phyloP scores from a whole-genome alignment of 2,797 vertebrate species.

The Lophius americanus region DNA sequence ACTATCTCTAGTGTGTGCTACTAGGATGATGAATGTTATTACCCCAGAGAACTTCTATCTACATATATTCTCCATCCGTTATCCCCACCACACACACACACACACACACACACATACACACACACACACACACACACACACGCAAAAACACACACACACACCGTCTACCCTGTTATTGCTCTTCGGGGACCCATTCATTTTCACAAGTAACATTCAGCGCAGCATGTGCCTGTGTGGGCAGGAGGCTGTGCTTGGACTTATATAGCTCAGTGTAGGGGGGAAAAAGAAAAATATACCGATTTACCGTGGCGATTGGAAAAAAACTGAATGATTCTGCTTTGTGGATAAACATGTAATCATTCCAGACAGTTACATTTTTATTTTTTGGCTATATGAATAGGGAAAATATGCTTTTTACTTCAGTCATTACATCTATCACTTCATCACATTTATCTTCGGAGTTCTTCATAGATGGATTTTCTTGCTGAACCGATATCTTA shows the following conservation, averaged over 20 bases:
- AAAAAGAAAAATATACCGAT: not conserved
- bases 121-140: conserved; percentile 14
- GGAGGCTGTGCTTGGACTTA: conserved; percentile 1
- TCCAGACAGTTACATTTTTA: too few species aligned
- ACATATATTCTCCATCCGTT: conserved; percentile 4
- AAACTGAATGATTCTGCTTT: too few species aligned
- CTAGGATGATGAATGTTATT: conserved; percentile 27
- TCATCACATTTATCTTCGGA: too few species aligned
- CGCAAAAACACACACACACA: conserved; percentile 12
- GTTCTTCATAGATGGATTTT: too few species aligned
- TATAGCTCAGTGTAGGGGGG: not conserved
- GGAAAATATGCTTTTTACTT: too few species aligned
- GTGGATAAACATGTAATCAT: too few species aligned
- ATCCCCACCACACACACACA: conserved; percentile 7
- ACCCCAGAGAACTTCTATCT: conserved; percentile 22
- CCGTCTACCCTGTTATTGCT: conserved; percentile 29
- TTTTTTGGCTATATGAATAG: too few species aligned
- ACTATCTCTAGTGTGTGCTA: conserved; percentile 12
- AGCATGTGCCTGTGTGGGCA: conserved; percentile 21
- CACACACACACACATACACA: conserved; percentile 8
- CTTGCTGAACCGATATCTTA: too few species aligned
- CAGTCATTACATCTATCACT: too few species aligned
- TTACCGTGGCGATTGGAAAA: too few species aligned
- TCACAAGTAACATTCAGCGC: conserved; percentile 32
- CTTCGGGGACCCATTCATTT: conserved; percentile 43